These are phyloP conservation scores for Carapus acus DNA, from an alignment of 2,797 vertebrate species.

Conservation along the genomic window DNA sequence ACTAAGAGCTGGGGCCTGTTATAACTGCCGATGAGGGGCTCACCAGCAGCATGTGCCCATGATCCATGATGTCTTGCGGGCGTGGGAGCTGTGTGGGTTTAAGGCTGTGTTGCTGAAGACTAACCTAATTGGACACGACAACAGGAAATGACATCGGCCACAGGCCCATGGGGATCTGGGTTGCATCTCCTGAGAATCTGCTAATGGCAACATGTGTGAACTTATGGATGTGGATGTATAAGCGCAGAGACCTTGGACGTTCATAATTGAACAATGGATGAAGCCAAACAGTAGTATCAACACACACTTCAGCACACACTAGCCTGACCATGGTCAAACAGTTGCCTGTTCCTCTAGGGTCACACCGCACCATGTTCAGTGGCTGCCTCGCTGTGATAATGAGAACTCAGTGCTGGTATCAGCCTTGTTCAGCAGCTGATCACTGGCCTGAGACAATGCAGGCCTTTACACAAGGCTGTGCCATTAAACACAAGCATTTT, in stretches of 20 bases:
- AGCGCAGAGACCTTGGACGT: constrained; percentile 1
- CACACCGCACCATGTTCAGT: constrained; percentile 26
- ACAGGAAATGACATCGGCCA: constrained; percentile 61
- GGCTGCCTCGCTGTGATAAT: constrained; percentile 47
- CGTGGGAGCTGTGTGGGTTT: constrained; percentile 55
- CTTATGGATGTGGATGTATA: constrained; percentile 4
- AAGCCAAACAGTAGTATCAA: constrained; percentile 2
- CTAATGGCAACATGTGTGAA: constrained; percentile 14
- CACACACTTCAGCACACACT: constrained; percentile 21
- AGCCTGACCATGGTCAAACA: constrained; percentile 13
- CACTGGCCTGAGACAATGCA: constrained; percentile 43
- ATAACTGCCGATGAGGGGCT: constrained; percentile 51
- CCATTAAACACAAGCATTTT: constrained; percentile 29
- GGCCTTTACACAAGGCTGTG: constrained; percentile 42
- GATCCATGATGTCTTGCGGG: constrained; percentile 62
- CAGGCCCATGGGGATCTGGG: constrained; percentile 25
- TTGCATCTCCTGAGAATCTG: constrained; percentile 29
- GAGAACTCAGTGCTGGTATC: constrained; percentile 35
- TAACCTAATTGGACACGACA: constrained; percentile 52
- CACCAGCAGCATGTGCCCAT: constrained; percentile 45
- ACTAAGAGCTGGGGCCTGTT: constrained; percentile 41
- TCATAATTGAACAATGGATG: constrained; percentile 2
- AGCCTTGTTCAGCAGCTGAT: constrained; percentile 43
- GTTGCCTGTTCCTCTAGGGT: constrained; percentile 29
- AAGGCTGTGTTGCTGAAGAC: constrained; percentile 28